phyloP scores from a whole-genome alignment of 2,888 invertebrate genomes.

The Drosophila greeni region DNA sequence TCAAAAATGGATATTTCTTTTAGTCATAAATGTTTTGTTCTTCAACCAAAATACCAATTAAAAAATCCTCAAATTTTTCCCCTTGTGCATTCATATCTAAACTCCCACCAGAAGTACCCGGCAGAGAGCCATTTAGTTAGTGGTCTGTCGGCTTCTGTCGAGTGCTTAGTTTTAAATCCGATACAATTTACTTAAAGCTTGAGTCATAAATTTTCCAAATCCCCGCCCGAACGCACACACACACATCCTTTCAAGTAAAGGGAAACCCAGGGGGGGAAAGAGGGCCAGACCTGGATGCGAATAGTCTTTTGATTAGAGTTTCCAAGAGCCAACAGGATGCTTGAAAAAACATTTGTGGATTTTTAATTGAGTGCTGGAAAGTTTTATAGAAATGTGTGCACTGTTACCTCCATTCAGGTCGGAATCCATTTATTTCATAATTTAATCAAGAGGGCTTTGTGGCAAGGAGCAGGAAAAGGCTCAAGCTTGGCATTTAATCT shows the following conservation, averaged over 20 bases:
- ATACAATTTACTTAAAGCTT: slow-evolving; percentile 64
- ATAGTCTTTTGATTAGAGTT: slow-evolving; percentile 39
- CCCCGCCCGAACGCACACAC: slow-evolving; percentile 19
- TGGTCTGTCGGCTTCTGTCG: slow-evolving; percentile 44
- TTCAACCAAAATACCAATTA: not conserved
- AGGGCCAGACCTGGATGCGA: not conserved
- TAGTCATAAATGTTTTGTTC: not conserved
- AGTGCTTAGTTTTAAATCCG: slow-evolving; percentile 61
- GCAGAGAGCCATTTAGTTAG: slow-evolving; percentile 60
- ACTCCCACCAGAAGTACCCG: not conserved
- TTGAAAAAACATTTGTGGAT: slow-evolving; percentile 30
- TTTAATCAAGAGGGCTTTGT: slow-evolving; percentile 9
- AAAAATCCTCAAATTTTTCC: not conserved
- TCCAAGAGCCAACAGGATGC: slow-evolving; percentile 27
- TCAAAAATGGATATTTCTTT: not conserved
- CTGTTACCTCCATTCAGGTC: not conserved
- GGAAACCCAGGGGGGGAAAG: not conserved
- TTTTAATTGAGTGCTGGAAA: slow-evolving; percentile 51
- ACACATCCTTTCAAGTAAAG: not conserved
- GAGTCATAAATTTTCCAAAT: slow-evolving; percentile 52
- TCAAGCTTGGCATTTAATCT: not conserved
- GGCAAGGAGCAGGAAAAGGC: not conserved
- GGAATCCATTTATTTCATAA: slow-evolving; percentile 8
- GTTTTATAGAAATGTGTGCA: slow-evolving; percentile 2
- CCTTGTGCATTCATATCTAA: not conserved